Evolutionary conservation across 23 tunicate genomes (phyloP).

Genomic region (Halocynthia roretzi): DNA sequence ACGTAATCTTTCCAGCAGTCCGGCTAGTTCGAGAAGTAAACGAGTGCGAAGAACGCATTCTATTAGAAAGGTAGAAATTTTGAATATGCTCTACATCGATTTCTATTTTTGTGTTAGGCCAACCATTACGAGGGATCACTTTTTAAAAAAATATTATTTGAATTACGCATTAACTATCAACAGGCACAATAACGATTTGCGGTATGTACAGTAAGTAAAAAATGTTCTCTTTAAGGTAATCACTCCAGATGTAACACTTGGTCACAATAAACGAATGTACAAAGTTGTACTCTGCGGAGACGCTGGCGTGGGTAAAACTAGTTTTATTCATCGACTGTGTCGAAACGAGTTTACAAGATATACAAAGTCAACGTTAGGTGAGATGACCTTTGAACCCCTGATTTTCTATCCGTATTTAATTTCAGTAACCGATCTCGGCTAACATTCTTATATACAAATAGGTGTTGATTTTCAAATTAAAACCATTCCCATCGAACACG

Average conservation of each 20-base stretch:
- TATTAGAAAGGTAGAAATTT: no score
- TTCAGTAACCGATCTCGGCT: neutral
- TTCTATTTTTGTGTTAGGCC: no score
- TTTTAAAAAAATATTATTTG: no score
- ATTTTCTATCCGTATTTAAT: neutral
- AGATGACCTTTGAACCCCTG: slow-evolving; percentile 1
- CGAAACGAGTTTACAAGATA: slow-evolving; percentile 35
- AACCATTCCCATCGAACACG: slow-evolving; percentile 39
- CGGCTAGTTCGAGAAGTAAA: slow-evolving; percentile 21
- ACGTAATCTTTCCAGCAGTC: slow-evolving; percentile 17
- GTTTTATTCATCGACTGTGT: slow-evolving; percentile 56
- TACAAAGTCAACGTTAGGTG: slow-evolving; percentile 65
- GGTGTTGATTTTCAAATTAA: slow-evolving; percentile 73
- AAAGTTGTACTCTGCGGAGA: slow-evolving; percentile 80
- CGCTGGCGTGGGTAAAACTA: slow-evolving; percentile 68
- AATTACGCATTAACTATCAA: no score
- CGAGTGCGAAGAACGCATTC: neutral
- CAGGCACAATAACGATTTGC: no score
- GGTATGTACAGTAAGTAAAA: no score
- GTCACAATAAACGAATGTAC: slow-evolving; percentile 39
- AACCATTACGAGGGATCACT: no score
- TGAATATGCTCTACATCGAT: no score
- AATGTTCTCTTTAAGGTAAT: slow-evolving; percentile 1
- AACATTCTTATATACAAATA: slow-evolving; percentile 5
- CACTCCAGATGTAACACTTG: slow-evolving; percentile 26